Evolutionary conservation across 2,888 invertebrate genomes (phyloP), one percentile per base, ranked within the genome.

Genomic region (Neoaliturus tenellus): DNA sequence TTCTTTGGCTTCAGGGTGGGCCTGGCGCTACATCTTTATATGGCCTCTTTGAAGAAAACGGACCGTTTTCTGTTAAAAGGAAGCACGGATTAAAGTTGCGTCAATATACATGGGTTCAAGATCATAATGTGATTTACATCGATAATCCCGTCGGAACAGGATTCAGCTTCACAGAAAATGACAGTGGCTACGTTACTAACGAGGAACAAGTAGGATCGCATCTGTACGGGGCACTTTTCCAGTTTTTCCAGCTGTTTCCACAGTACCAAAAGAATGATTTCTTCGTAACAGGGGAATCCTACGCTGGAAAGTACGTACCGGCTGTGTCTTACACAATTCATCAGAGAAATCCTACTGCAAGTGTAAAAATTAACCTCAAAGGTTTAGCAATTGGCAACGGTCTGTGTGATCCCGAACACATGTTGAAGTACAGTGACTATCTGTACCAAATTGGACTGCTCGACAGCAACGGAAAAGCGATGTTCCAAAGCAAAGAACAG

Each of bases 121-220:
- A 93, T 17, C 96, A 97, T 89, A 94, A 95, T 87, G 90, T 98
- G 55, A 93, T 98, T 81, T 98, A 96, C 89, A 95, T 98, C 83
- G 98, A 98, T 90, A 98, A 97, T 90, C 98, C 98, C 0, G 98
- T 97, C 0, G 97, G 97, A 0, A 96, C 97, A 1, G 98, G 98
- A 0, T 98, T 95, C 89, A 98, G 98, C 91, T 98, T 97, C 88
- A 97, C 98, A 0, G 93, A 94, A 0, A 90, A 93, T 25, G 92
- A 90, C 82, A 62, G 14, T 28, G 98, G 98, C 0, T 98, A 96
- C 90, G 95, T 96, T 17, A 93, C 91, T 8, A 95, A 96, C 89
- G 95, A 98, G 90, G 93, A 93, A 0, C 94, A 95, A 89, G 96
- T 98, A 0, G 98, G 96, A 0, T 92, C 93, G 78, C 95, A 98